Evolutionary conservation across 2,113 vertebrate species (phyloP).

Genomic region (Melanotaenia duboulayi): DNA sequence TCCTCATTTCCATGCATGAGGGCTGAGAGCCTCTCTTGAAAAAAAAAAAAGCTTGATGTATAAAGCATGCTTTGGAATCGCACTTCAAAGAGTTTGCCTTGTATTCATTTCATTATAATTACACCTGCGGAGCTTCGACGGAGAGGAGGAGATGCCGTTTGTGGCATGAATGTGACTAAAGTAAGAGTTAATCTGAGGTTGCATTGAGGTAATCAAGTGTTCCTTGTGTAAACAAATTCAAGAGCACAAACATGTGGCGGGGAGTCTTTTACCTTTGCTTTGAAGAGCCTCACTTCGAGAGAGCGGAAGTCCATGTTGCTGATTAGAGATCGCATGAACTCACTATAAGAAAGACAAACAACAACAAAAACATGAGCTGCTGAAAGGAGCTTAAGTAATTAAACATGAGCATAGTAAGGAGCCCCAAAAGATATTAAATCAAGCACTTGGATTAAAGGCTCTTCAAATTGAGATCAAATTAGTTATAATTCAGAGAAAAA

Average conservation of each 20-base stretch:
- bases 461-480: too few species aligned
- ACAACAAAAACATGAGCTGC: not conserved
- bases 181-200: slow-evolving; percentile 48
- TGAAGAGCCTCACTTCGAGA: slow-evolving; percentile 78
- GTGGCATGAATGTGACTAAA: slow-evolving; percentile 45
- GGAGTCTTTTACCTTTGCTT: slow-evolving; percentile 70
- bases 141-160: slow-evolving; percentile 33
- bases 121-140: slow-evolving; percentile 39
- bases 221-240: slow-evolving; percentile 32
- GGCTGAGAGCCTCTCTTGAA: slow-evolving; percentile 51
- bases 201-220: slow-evolving; percentile 26
- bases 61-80: slow-evolving; percentile 73
- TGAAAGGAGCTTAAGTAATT: not conserved
- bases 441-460: too few species aligned
- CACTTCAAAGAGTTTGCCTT: slow-evolving; percentile 72
- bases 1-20: slow-evolving; percentile 72
- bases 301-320: slow-evolving; percentile 74
- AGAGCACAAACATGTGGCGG: slow-evolving; percentile 15
- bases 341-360: slow-evolving; percentile 42
- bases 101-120: slow-evolving; percentile 79
- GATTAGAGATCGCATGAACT: slow-evolving; percentile 80
- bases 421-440: too few species aligned
- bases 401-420: not conserved
- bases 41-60: slow-evolving; percentile 63
- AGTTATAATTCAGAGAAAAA: too few species aligned